Evolutionary conservation across 2,888 invertebrate genomes (phyloP), one percentile per base, ranked within the genome.

Genomic region (Eristalis arbustorum): DNA sequence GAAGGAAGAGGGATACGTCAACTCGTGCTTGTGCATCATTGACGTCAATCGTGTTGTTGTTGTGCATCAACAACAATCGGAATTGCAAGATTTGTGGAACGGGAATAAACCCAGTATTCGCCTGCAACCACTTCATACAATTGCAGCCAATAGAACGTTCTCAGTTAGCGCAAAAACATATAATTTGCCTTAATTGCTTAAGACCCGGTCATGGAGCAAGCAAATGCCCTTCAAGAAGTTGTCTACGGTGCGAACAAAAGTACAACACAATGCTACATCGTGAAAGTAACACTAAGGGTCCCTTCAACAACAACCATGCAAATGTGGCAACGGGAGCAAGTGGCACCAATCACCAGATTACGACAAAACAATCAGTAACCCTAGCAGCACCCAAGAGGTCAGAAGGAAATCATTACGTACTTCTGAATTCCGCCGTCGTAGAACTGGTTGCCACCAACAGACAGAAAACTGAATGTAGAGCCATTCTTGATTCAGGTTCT

Each of bases 401-500:
- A 62, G 62, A 37, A 57, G 11, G 42, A 18, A 42, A 42, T n/a
- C 64, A 66, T 13, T 42, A 72, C 34, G 11, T 62, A 14, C 18
- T 34, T 14, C 42, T 59, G n/a, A 28, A 34, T 25, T 28, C 64
- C 31, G 72, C 57, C 11, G 56, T 61, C 14, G 31, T 63, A n/a
- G 5, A 73, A 23, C 18, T 72, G 57, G 40, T 64, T 8, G n/a
- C 59, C 13, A 25, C 5, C 40, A 59, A 79, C 37, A 66, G 59
- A 22, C 40, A 66, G n/a, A 59, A 34, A 34, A 0, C 56, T 31
- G 2, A 42, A 77, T 69, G 31, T 23, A 63, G 63, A 34, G 37
- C 62, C 40, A 34, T 73, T 18, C 23, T 67, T 3, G 69, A 75
- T 67, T 80, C 62, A 4, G 68, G 75, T 13, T 75, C 69, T 25